Evolutionary conservation across 30 jellyfish, hydroid and myxozoan genomes (phyloP), one percentile per base, ranked within the genome.

Genomic region (Calvadosia cruxmelitensis): DNA sequence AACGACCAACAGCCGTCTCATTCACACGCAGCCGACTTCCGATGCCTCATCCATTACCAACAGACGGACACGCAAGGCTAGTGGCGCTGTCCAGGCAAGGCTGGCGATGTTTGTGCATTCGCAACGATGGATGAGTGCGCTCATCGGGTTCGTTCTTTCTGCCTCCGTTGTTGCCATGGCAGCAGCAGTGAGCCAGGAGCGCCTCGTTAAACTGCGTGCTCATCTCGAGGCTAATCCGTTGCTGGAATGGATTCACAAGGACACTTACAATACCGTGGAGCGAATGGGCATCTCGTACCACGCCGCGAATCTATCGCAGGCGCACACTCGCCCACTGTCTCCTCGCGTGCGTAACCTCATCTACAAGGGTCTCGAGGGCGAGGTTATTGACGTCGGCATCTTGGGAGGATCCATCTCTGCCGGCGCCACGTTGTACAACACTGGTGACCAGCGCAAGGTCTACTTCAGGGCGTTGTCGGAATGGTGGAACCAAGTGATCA

Each of bases 321-420:
- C 36, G 13, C 74, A 63, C 68, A 66, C 80, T 51, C 80, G 77
- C 0, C 94, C 84, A 3, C 79, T 69, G 33, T 67, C 96, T 0
- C 52, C 63, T 27, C 83, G 93, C 35, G 71, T 87, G 84, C 78
- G 70, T 48, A 61, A 72, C 7, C 71, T 81, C 0, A 78, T 78
- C 12, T 76, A 79, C 65, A 74, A 81, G 57, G 94, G 93, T 1
- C 34, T 87, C 68, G 53, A 66, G 7, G 96, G 96, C 3, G 89
- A 79, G 28, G 69, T 67, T 31, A 61, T 87, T 20, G 76, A 69
- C 27, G 72, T 87, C 29, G 96, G 92, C 0, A 71, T 87, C 16
- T 69, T 87, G 27, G 96, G 96, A 10, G 96, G 96, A 2, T 87
- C 96, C 29, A 87, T 87, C 10, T 79, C 96, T 0, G 96, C 96